Percentiles rank a stretch among this genome's conserved stretches.
Conservation (phyloP, 1,140 invertebrate species). For the Leptopilina boulardi region DNA sequence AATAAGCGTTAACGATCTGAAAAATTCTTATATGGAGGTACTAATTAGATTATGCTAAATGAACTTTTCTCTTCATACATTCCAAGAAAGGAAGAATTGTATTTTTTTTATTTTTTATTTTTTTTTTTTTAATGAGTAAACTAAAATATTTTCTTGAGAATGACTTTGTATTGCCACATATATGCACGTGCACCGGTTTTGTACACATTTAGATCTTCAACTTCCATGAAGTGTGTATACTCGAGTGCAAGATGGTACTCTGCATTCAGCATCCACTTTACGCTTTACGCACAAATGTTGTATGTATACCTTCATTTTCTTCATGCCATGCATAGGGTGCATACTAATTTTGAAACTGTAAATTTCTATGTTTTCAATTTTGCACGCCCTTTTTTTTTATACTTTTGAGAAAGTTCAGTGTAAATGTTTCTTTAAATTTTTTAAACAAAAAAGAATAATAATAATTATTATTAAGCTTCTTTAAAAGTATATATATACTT, state of each 20-base stretch:
- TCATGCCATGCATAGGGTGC: not conserved
- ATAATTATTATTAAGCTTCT: too few species aligned
- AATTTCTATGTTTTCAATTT: too few species aligned
- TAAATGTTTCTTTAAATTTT: too few species aligned
- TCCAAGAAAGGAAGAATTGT: not conserved
- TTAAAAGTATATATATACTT: too few species aligned
- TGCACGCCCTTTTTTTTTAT: too few species aligned
- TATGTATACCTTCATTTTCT: not conserved
- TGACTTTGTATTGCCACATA: slow-evolving; percentile 6
- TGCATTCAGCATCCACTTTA: slow-evolving; percentile 6
- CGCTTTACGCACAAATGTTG: slow-evolving; percentile 1
- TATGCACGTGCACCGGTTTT: not conserved
- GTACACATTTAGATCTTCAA: slow-evolving; percentile 8
- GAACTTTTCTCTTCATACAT: slow-evolving; percentile 3
- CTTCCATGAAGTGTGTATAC: not conserved
- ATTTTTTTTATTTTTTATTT: too few species aligned
- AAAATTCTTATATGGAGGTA: not conserved
- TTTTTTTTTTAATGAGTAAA: not conserved
- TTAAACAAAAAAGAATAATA: too few species aligned
- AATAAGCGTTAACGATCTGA: slow-evolving; percentile 3
- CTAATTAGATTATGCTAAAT: slow-evolving; percentile 29
- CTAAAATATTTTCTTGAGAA: slow-evolving; percentile 3
- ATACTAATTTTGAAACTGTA: not conserved
- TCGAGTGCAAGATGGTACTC: slow-evolving; percentile 21
- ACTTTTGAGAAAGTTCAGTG: too few species aligned